Base-by-base conservation (phyloP, 2,113 vertebrate species). In the Probosciger aterrimus region DNA sequence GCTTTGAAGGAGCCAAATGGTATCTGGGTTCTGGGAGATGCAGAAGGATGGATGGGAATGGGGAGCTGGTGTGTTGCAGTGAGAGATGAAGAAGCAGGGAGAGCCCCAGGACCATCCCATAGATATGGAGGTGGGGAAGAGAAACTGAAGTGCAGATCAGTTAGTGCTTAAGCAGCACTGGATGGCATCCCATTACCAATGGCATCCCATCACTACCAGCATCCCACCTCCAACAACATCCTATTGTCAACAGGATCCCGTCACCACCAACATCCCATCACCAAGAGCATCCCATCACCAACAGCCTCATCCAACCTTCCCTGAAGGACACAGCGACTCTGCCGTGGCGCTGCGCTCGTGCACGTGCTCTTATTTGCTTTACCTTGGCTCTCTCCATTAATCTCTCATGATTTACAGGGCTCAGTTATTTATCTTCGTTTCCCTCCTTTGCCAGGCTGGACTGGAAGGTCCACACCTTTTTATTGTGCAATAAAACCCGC, bases 391-490 rank as follows among this genome's bases (percentile, higher is more conserved):
- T 88, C 77, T 91, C 94, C 90, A 80, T 91, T 79, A 88, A 95
- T 95, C 84, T 68, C 63, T 23, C 3, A 6, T 64, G 95, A 88
- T 95, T 95, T 95, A 92, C 4, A 5, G 62, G 49, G 25, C 37
- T 14, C 28, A 17, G 82, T 75, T 83, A 87, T 93, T 87, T 92
- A 92, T 92, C 83, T 80, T 74, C 70, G 33, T 31, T 80, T 39
- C 65, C 47, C 53, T 91, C 62, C 78, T 88, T 69, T 5, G 16
- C 82, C 69, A 41, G 79, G 76, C 90, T 59, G 90, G 85, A 68
- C 84, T 67, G 87, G 90, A 91, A 87, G 92, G 74, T 87, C 88
- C 93, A 57, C 90, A 91, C 94, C 92, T 93, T 93, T 94, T 96
- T 95, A 96, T 81, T 44, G 85, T 2, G 10, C 92, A 89, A 91